Evolutionary conservation across 2,113 vertebrate genomes (phyloP), one percentile per base, ranked within the genome.

Genomic region (Malurus elegans): DNA sequence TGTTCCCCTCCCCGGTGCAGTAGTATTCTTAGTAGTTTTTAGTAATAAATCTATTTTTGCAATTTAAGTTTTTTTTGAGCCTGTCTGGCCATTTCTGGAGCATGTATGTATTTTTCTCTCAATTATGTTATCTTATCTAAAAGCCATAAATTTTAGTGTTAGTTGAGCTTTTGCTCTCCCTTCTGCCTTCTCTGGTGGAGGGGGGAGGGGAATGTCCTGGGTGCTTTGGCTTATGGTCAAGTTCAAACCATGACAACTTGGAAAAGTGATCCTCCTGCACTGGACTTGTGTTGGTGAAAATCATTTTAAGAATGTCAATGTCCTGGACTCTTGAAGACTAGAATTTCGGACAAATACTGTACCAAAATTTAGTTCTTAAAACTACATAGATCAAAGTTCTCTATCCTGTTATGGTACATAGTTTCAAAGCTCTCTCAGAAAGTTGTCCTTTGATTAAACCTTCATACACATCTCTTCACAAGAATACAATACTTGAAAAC

Each of bases 401-500:
- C 12, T 40, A 40, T 44, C 54, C 28, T 48, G 36, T 45, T 47
- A 73, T 0, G 1, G 36, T 13, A 44, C 14, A 32, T 4, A 64
- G 31, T 36, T 80, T 42, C 92, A 90, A 87, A 88, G 24, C 21
- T 31, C 18, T 72, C 72, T 82, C 57, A 86, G 79, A 90, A 79
- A 40, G 13, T 12, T 82, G 58, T 10, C 36, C 45, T 67, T 70
- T 51, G 72, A 86, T 73, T 92, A 64, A 78, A 65, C 32, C n/a
- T 36, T 66, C 54, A 36, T 0, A 60, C 26, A 54, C 47, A 74
- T 44, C 29, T 73, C 85, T 73, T 88, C 29, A 61, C 1, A 7
- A 85, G 48, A 93, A 91, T 23, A 71, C 28, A 82, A 58, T 58
- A 76, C 81, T 92, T 79, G 38, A 76, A 87, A 94, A 93, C 45